Evolutionary conservation across 1,140 invertebrate genomes (phyloP), one percentile per base, ranked within the genome.

Genomic region (Tetranychus cinnabarinus): DNA sequence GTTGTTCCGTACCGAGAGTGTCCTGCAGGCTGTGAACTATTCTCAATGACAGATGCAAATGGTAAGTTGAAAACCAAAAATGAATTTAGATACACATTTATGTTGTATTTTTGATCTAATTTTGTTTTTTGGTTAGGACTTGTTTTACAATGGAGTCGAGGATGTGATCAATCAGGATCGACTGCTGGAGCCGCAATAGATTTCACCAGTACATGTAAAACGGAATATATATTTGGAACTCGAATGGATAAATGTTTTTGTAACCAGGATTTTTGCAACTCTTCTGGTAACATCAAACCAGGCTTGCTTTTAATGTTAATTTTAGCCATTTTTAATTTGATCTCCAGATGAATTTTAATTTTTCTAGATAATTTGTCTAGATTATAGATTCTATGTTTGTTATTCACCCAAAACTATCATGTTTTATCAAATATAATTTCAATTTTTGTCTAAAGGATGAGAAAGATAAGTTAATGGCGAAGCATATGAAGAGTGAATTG

Each of bases 41-140:
- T 59, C 35, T 63, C 64, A 15, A 58, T 64, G 4, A 60, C 63
- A 4, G 63, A 64, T 61, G 56, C 63, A 36, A 64, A 62, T 35
- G 63, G 63, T 59, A 46, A 59, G 31, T 23, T 23, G 23, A 23
- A 23, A 23, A 23, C 0, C 23, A 23, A 23, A 23, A 23, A 23
- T 23, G 23, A 23, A 23, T 23, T 23, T 23, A 23, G 23, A 23
- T 23, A 23, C 23, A 23, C 23, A 23, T 23, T 23, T 23, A 23
- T 23, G 23, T 23, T 23, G 23, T 23, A n/a, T 2, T 3, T 42
- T 42, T 6, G 10, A 23, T 23, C 23, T 0, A 0, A 23, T 23
- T 23, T 6, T 1, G 39, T 6, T 42, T 42, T 6, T 5, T 42
- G 10, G 39, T 42, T 42, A 60, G 61, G 61, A 35, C 39, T 63